Evolutionary conservation across 2,113 vertebrate species (phyloP).

Genomic region (Peromyscus californicus): DNA sequence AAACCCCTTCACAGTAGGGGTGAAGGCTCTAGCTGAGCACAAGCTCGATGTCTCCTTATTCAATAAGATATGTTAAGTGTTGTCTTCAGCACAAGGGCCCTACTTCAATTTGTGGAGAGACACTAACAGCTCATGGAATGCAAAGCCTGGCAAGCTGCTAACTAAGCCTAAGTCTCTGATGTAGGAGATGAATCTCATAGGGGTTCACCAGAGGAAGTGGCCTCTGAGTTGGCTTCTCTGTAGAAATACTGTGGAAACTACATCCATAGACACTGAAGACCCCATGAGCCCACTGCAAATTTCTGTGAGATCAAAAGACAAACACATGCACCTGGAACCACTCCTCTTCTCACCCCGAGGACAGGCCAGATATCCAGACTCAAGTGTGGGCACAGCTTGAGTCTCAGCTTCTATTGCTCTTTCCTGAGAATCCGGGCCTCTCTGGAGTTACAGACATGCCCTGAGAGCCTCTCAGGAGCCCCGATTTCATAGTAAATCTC

Average conservation of each 20-base stretch:
- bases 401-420: neutral
- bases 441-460: neutral
- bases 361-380: neutral
- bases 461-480: neutral
- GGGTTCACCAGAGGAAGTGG: neutral
- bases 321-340: too few relatives aligned
- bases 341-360: neutral
- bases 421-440: too few relatives aligned
- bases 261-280: neutral
- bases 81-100: neutral
- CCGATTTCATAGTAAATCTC: neutral
- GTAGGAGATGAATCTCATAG: neutral
- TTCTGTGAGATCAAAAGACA: neutral
- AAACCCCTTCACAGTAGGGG: neutral
- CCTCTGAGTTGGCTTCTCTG: neutral
- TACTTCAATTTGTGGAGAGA: neutral
- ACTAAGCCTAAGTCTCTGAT: neutral
- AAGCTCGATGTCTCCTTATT: neutral
- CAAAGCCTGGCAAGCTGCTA: neutral
- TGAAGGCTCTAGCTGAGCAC: neutral
- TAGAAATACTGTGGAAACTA: neutral
- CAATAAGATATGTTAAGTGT: neutral
- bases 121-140: neutral
- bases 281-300: neutral
- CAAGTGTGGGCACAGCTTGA: neutral